phyloP scores from a whole-genome alignment of 2,888 invertebrate species.

The Archips xylosteana region DNA sequence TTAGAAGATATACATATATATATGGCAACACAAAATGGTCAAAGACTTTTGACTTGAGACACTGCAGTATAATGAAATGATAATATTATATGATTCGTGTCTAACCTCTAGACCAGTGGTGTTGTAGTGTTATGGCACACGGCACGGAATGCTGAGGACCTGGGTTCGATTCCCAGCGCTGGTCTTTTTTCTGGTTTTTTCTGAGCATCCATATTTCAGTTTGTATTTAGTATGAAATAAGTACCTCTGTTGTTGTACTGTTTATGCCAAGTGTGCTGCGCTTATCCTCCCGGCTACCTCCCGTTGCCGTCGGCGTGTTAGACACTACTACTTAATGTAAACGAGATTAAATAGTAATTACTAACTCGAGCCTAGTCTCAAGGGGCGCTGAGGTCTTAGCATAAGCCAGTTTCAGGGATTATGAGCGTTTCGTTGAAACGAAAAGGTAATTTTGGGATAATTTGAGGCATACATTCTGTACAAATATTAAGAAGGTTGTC shows the following conservation, averaged over 20 bases:
- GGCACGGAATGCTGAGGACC: no score
- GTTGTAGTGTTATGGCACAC: no score
- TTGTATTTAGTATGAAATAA: no score
- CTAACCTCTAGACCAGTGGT: no score
- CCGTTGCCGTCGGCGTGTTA: constrained; percentile 5
- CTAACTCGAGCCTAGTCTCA: constrained; percentile 6
- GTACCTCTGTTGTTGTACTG: not conserved
- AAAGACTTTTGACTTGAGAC: no score
- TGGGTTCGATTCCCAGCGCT: no score
- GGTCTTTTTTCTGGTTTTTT: no score
- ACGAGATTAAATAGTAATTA: constrained; percentile 12
- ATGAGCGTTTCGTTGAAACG: not conserved
- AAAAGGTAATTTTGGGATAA: not conserved
- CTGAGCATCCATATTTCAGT: no score
- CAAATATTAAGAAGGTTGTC: not conserved
- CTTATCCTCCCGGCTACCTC: not conserved
- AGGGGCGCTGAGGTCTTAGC: not conserved
- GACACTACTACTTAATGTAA: constrained; percentile 10
- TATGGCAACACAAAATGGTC: no score
- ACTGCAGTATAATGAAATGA: no score
- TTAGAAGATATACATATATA: no score
- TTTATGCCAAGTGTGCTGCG: not conserved
- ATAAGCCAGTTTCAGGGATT: not conserved
- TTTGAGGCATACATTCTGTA: not conserved
- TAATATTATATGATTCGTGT: no score